Percentiles rank a stretch among this genome's conserved stretches.
Evolutionary conservation across 2,797 vertebrate genomes (phyloP).

Genomic region (Danio tinwini): DNA sequence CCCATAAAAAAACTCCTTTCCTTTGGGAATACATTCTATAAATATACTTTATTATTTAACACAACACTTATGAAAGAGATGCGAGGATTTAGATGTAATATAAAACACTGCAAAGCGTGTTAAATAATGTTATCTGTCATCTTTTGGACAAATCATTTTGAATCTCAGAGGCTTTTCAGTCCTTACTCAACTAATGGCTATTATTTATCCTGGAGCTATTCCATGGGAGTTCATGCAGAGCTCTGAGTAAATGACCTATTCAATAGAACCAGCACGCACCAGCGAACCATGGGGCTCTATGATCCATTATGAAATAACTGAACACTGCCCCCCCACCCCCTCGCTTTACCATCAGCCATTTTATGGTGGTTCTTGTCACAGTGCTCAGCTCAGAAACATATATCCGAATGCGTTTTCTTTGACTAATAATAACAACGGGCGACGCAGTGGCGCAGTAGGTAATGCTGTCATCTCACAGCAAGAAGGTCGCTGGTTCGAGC

Average conservation of each 20-base stretch:
- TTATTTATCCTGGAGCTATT: constrained; percentile 39
- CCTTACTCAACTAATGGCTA: constrained; percentile 12
- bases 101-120: neutral
- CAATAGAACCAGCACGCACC: constrained; percentile 12
- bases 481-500: too few species aligned
- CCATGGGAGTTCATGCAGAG: constrained; percentile 1
- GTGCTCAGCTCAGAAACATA: too few species aligned
- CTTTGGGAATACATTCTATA: too few species aligned
- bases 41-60: too few species aligned
- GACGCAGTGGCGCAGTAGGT: too few species aligned
- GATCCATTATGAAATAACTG: constrained; percentile 22
- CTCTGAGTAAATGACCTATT: constrained; percentile 46
- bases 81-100: neutral
- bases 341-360: neutral
- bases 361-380: neutral
- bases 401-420: neutral
- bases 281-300: neutral
- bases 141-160: constrained; percentile 9
- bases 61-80: too few species aligned
- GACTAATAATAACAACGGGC: neutral
- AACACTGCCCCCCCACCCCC: neutral
- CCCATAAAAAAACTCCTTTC: too few species aligned
- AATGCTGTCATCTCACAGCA: too few species aligned
- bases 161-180: constrained; percentile 23
- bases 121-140: constrained; percentile 4